These are phyloP conservation scores for Syngnathus typhle DNA, from an alignment of 2,113 vertebrate species.

Conservation along the genomic window DNA sequence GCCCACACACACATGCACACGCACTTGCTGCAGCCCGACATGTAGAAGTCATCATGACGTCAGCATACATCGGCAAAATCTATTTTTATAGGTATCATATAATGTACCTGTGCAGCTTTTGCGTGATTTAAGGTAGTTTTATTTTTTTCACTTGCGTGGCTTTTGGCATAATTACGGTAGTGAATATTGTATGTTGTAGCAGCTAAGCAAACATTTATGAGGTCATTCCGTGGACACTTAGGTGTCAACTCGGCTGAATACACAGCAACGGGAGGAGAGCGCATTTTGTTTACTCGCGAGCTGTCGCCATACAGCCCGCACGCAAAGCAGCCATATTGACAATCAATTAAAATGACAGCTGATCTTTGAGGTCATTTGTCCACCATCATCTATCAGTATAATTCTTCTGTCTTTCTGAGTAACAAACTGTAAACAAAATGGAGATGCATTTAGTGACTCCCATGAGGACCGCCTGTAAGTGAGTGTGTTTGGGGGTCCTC, in stretches of 20 bases:
- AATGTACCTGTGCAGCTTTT: neutral
- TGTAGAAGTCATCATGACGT: neutral
- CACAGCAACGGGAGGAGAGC: constrained; percentile 37
- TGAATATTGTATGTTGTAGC: constrained; percentile 20
- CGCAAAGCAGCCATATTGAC: neutral
- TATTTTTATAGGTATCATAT: neutral
- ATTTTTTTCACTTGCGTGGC: neutral
- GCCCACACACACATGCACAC: neutral
- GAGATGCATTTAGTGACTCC: constrained; percentile 34
- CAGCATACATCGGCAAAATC: neutral
- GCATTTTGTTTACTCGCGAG: constrained; percentile 43
- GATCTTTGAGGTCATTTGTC: constrained; percentile 24
- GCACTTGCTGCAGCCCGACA: neutral
- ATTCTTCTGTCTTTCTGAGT: constrained; percentile 52
- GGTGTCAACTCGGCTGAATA: constrained; percentile 61
- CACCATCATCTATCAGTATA: constrained; percentile 35
- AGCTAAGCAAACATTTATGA: constrained; percentile 54
- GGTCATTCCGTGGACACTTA: constrained; percentile 36
- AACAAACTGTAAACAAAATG: constrained; percentile 52
- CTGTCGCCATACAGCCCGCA: neutral
- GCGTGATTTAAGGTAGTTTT: neutral
- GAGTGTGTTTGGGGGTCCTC: neutral
- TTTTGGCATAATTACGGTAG: neutral
- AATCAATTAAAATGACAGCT: neutral
- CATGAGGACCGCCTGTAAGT: constrained; percentile 14